These are phyloP conservation scores for Lissocephala sabroskyi DNA, from an alignment of 2,888 invertebrate species.

Conservation along the genomic window DNA sequence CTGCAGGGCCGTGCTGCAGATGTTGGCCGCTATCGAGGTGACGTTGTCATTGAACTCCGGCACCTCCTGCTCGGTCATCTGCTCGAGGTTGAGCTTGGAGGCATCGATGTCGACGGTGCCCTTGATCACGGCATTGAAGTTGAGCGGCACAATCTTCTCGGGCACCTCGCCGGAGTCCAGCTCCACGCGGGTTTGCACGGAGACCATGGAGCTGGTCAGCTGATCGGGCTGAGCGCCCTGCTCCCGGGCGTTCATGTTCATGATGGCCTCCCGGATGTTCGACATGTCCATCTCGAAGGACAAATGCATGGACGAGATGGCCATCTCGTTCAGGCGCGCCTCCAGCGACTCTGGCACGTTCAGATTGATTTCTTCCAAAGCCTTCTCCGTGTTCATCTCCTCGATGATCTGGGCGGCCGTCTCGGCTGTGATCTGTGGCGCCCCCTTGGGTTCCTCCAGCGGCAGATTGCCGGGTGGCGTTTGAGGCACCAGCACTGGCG, in stretches of 20 bases:
- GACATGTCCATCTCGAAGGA: slow-evolving; percentile 66
- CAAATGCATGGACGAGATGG: slow-evolving; percentile 59
- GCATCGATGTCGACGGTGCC: slow-evolving; percentile 54
- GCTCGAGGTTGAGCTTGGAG: slow-evolving; percentile 31
- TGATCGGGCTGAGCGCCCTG: slow-evolving; percentile 28
- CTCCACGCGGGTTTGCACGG: slow-evolving; percentile 39
- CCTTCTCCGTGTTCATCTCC: too few species aligned
- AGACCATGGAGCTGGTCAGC: slow-evolving; percentile 25
- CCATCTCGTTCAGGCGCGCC: slow-evolving; percentile 39
- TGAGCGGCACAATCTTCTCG: slow-evolving; percentile 38
- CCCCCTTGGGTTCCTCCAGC: slow-evolving; percentile 18
- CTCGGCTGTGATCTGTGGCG: slow-evolving; percentile 20
- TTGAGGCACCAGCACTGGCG: slow-evolving; percentile 11
- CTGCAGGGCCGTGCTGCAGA: slow-evolving; percentile 57
- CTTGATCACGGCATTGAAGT: slow-evolving; percentile 55
- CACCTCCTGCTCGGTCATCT: slow-evolving; percentile 29
- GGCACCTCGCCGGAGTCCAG: slow-evolving; percentile 9
- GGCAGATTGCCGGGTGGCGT: slow-evolving; percentile 12
- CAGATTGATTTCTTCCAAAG: slow-evolving; percentile 29
- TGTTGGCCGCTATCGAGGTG: slow-evolving; percentile 56
- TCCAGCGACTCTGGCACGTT: slow-evolving; percentile 37
- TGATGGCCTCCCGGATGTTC: slow-evolving; percentile 46
- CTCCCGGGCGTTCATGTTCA: slow-evolving; percentile 42
- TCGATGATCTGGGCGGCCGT: too few species aligned
- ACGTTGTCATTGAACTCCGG: slow-evolving; percentile 57